Conservation (phyloP, 2,113 vertebrate species). For the Pollachius pollachius region DNA sequence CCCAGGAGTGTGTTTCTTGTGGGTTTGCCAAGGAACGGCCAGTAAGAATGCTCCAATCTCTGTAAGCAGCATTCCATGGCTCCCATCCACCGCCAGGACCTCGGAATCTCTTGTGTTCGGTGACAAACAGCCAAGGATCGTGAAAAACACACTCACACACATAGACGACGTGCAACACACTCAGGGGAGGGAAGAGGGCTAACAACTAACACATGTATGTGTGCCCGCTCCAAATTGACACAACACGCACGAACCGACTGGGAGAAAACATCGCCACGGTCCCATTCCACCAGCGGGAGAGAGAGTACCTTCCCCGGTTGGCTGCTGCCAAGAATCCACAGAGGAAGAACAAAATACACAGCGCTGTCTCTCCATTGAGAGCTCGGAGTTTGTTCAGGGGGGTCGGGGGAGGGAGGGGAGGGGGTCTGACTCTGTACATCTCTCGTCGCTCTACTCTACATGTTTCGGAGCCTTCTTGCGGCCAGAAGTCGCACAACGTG, state of each 20-base stretch:
- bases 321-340: conserved; percentile 46
- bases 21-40: conserved; percentile 39
- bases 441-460: not conserved
- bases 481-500: conserved; percentile 42
- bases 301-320: conserved; percentile 18
- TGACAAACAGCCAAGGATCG: conserved; percentile 39
- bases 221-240: no score
- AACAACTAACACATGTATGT: not conserved
- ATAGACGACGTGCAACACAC: not conserved
- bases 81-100: conserved; percentile 18
- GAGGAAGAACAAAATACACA: conserved; percentile 17
- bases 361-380: conserved; percentile 38
- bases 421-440: conserved; percentile 14
- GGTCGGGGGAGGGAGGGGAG: conserved; percentile 17
- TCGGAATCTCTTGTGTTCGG: conserved; percentile 44
- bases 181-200: not conserved
- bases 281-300: conserved; percentile 27
- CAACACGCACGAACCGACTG: not conserved
- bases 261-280: conserved; percentile 19
- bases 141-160: conserved; percentile 27
- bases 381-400: conserved; percentile 29
- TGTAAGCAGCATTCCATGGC: conserved; percentile 26
- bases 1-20: conserved; percentile 54
- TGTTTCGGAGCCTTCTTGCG: conserved; percentile 25
- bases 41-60: conserved; percentile 27